Percentiles rank a stretch among this genome's conserved stretches.
Conservation (phyloP, 1,140 invertebrate species). For the Pollicipes pollicipes region DNA sequence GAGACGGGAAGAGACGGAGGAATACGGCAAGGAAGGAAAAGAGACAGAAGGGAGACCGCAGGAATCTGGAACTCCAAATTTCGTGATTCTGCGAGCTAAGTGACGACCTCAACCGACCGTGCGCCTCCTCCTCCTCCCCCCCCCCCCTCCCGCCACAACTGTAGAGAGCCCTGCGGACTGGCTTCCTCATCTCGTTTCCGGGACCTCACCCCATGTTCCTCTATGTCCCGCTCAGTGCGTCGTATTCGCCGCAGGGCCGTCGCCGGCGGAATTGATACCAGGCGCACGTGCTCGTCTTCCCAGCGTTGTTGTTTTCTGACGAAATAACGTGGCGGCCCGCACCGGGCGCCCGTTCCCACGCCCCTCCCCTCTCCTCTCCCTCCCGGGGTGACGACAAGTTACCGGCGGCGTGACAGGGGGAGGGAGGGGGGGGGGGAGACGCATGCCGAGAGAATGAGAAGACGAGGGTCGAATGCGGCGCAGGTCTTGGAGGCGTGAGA, state of each 20-base stretch:
- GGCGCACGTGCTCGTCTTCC: background rate
- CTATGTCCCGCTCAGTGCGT: background rate
- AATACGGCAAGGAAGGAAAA: conserved; percentile 9
- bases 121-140: background rate
- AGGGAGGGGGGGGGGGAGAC: no score
- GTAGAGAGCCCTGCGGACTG: no score
- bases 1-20: conserved; percentile 7
- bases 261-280: background rate
- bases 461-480: no score
- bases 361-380: no score
- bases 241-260: background rate
- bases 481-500: no score
- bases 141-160: background rate
- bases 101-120: no score
- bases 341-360: background rate
- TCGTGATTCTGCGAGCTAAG: no score
- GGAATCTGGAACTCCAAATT: no score
- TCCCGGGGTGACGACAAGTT: background rate
- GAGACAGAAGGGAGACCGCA: conserved; percentile 7
- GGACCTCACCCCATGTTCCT: background rate
- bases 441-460: no score
- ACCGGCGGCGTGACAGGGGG: no score
- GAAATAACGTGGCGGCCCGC: background rate
- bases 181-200: background rate
- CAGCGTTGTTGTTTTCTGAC: background rate